Evolutionary conservation across 2,888 invertebrate species (phyloP), one percentile per base, ranked within the genome.

Genomic region (Nemotelus nigrinus): DNA sequence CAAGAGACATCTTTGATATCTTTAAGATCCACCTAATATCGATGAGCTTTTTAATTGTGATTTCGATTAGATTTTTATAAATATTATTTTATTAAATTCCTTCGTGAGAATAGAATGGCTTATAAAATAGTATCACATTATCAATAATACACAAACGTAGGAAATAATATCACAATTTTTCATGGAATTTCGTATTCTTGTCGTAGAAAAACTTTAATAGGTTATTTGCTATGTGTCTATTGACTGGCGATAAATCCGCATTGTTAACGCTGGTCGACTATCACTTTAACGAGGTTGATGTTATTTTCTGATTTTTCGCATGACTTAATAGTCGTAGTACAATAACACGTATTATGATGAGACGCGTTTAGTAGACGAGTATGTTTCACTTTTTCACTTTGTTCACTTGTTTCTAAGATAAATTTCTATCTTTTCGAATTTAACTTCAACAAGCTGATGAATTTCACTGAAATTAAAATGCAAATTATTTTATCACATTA

Each of bases 1-100:
- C 85, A 81, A 85, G 84, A 80, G 86, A 86, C 86, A 87, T 87
- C 39, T 84, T 84, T 86, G 25, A 25, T 25, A 25, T 25, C n/a
- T 44, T 57, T 72, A 1, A 4, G 63, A 39, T 63, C 63, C 39
- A 63, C n/a, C 6, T 39, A 43, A 63, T 43, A 39, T 60, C 6
- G 25, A 60, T 60, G 6, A 25, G 39, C 39, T 25, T 63, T 63
- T 63, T 3, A 25, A 25, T 25, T 25, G 25, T 25, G 25, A 25
- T 25, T 25, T 25, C 25, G 25, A 25, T 25, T 25, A 25, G 25
- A 25, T 25, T 25, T 25, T 25, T 25, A 25, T 25, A 25, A 25
- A 25, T 25, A 25, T 25, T 25, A 25, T 25, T 25, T 63, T 43
- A 39, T 43, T 57, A 57, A 10, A 25, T 57, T 57, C 8, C 10